Base-by-base conservation (phyloP, 2,888 invertebrate genomes). In the Phragmatobia fuliginosa region DNA sequence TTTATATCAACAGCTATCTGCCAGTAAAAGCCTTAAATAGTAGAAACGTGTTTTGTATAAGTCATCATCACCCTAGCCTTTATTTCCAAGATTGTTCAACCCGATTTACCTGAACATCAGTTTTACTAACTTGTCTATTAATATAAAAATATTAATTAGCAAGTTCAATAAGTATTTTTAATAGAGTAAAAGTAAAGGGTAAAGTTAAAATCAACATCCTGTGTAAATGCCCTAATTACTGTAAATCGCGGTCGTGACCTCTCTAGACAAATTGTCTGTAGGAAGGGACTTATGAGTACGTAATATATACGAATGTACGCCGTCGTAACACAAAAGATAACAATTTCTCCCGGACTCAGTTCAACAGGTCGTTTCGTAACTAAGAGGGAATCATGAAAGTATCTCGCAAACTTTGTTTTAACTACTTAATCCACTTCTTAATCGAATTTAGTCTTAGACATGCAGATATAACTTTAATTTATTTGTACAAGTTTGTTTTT, bases 161-260 rank as follows among this genome's bases (percentile, higher is more conserved):
- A 25, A 25, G 11, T 11, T 56, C 25, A 16, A 16, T 28, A 28
- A 28, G 56, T 10, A n/a, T n/a, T n/a, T n/a, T 18, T 41, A 2
- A 52, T 25, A 52, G 49, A 0, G 25, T 52, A 52, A 25, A 52
- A 25, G 11, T 52, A 52, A 25, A 10, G 49, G n/a, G 16, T 56
- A 16, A 56, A 56, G 5, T 28, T 5, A 16, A 56, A 56, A 56
- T 56, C 56, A 56, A 56, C 56, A 56, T 16, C 3, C 49, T 49
- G 49, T 25, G 49, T 52, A 52, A 52, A 52, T 52, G 49, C 49
- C 49, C 49, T n/a, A 52, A 52, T 52, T 52, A 25, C 49, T 52
- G 49, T 52, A 52, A 52, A 25, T 52, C 49, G 49, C 25, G 25
- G 49, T 52, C 11, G 49, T 52, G 49, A 52, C 49, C 49, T n/a